Percentiles rank a stretch among this genome's conserved stretches.
Conservation (phyloP, 2,888 invertebrate genomes). For the Adineta ricciae region DNA sequence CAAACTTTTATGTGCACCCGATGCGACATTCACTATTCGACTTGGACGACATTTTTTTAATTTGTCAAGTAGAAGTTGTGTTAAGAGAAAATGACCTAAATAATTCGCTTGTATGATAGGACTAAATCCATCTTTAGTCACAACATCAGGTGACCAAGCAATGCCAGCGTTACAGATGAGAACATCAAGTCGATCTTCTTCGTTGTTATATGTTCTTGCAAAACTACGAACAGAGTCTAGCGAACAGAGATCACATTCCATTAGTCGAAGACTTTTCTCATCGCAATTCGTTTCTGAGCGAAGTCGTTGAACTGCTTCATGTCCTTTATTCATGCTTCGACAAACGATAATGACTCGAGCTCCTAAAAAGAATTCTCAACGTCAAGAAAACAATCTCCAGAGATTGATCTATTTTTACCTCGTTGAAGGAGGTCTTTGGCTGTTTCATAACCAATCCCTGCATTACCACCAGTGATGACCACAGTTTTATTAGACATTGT, state of each 20-base stretch:
- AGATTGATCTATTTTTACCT: not conserved
- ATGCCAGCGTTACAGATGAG: not conserved
- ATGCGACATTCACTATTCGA: constrained; percentile 44
- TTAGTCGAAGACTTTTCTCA: not conserved
- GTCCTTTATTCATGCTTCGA: constrained; percentile 13
- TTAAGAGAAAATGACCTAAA: constrained; percentile 36
- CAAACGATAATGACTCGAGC: constrained; percentile 30
- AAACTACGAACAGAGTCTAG: not conserved
- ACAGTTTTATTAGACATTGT: constrained; percentile 57
- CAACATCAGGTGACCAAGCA: not conserved
- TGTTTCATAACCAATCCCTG: constrained; percentile 70
- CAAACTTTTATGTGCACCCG: constrained; percentile 38
- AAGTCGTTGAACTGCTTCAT: not conserved
- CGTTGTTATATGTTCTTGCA: not conserved
- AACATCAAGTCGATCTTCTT: not conserved
- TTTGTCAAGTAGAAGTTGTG: constrained; percentile 44
- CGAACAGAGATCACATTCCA: constrained; percentile 6
- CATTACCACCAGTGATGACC: constrained; percentile 70
- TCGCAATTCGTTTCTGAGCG: not conserved
- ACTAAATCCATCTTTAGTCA: not conserved
- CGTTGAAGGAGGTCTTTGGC: constrained; percentile 63
- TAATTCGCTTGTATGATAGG: constrained; percentile 43
- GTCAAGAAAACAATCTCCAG: not conserved
- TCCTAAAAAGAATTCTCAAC: not conserved
- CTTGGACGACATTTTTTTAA: constrained; percentile 42